Evolutionary conservation across 2,113 vertebrate species (phyloP).

Genomic region (Pachyramphus minor): DNA sequence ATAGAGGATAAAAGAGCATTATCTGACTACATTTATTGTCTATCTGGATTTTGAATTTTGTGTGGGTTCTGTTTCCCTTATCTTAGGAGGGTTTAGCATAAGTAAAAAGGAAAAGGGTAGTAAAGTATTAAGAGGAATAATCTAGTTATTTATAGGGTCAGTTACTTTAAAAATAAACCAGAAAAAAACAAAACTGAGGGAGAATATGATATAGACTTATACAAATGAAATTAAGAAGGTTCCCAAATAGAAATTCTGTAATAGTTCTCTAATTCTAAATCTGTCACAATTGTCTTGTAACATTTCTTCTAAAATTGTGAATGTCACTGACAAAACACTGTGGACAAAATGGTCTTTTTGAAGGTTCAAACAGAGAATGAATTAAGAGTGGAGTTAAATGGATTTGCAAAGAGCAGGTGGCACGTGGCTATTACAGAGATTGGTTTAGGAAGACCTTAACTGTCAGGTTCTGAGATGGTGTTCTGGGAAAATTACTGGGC

Average conservation of each 20-base stretch:
- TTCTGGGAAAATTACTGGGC: not conserved
- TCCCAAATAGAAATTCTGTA: not conserved
- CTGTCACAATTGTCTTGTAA: not conserved
- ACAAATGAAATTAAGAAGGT: not conserved
- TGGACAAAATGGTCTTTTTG: not conserved
- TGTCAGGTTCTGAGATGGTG: not conserved
- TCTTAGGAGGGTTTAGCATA: not conserved
- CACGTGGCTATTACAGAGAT: not conserved
- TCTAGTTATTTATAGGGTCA: not conserved
- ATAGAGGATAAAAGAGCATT: not conserved
- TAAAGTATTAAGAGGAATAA: not conserved
- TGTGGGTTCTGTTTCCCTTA: not conserved
- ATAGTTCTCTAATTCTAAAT: not conserved
- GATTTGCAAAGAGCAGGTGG: not conserved
- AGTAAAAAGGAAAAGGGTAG: not conserved
- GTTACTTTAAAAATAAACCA: not conserved
- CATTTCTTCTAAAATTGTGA: not conserved
- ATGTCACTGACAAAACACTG: not conserved
- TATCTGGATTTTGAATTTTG: not conserved
- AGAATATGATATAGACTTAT: not conserved
- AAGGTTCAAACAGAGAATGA: not conserved
- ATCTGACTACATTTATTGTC: not conserved
- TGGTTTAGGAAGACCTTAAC: not conserved
- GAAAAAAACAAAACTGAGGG: fast-evolving
- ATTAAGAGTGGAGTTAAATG: not conserved